Conservation (phyloP, 2,113 vertebrate species). For the Cariama cristata region DNA sequence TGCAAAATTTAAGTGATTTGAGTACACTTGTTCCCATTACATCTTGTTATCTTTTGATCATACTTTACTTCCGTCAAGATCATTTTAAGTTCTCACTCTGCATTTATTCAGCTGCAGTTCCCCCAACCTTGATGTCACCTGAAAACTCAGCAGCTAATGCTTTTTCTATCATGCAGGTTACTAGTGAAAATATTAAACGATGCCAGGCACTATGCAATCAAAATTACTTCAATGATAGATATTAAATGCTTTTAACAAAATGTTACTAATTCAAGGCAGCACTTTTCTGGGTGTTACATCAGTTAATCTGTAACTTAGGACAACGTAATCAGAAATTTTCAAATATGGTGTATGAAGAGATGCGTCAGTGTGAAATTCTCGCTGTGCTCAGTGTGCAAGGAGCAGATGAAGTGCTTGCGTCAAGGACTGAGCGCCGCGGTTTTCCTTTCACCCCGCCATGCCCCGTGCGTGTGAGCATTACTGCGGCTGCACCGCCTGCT, state of each 20-base stretch:
- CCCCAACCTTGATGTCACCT: not conserved
- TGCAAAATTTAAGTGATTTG: not conserved
- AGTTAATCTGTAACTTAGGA: not conserved
- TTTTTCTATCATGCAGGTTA: not conserved
- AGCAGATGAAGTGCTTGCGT: not conserved
- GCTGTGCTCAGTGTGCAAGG: not conserved
- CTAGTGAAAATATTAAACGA: not conserved
- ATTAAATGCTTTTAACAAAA: not conserved
- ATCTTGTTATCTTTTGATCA: not conserved
- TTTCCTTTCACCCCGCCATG: not conserved
- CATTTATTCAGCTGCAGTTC: not conserved
- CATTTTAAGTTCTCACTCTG: not conserved
- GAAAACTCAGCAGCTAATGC: not conserved
- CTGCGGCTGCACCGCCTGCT: not conserved
- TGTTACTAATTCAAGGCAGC: not conserved
- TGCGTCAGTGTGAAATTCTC: not conserved
- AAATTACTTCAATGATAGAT: not conserved
- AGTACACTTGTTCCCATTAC: not conserved
- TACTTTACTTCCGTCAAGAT: not conserved
- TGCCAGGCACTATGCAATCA: not conserved
- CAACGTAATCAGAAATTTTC: not conserved
- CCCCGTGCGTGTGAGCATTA: rapidly evolving
- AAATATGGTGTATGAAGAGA: not conserved
- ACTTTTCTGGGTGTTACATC: not conserved
- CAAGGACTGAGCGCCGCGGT: not conserved